These are phyloP conservation scores for Temnothorax unifasciatus DNA, from an alignment of 2,888 invertebrate genomes.

Conservation along the genomic window DNA sequence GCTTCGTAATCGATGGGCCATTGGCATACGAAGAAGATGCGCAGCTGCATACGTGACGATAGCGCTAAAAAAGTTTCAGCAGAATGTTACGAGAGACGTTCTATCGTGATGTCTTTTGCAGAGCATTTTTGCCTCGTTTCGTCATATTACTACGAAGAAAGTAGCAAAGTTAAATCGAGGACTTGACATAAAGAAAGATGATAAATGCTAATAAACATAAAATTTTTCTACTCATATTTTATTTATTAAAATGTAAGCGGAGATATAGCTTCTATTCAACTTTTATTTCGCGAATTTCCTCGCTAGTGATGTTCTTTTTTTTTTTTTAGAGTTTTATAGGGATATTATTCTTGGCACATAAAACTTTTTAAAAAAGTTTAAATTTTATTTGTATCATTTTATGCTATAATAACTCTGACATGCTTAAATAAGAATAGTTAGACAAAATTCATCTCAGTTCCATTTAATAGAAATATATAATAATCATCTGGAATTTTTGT, in stretches of 20 bases:
- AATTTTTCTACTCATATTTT: not conserved
- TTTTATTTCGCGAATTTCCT: not conserved
- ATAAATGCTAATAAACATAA: not conserved
- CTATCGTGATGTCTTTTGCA: constrained; percentile 6
- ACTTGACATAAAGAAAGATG: not conserved
- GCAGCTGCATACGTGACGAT: constrained; percentile 35
- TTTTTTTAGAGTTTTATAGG: not conserved
- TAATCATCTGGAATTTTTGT: not conserved
- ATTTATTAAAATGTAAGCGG: not conserved
- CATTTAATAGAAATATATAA: not conserved
- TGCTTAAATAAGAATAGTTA: not conserved
- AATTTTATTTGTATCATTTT: not conserved
- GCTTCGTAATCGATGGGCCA: constrained; percentile 41
- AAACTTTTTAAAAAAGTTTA: not conserved
- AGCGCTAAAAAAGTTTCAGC: constrained; percentile 10
- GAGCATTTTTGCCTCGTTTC: not conserved
- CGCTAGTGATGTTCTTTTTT: not conserved
- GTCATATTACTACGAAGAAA: not conserved
- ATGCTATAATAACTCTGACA: not conserved
- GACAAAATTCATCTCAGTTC: not conserved
- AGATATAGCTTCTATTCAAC: not conserved
- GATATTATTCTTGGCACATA: not conserved
- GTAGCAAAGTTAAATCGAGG: not conserved
- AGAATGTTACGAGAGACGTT: not conserved
- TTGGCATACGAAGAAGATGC: constrained; percentile 31